Conservation (phyloP, 64 coral and sea anemone species). For the Montipora efflorescens region DNA sequence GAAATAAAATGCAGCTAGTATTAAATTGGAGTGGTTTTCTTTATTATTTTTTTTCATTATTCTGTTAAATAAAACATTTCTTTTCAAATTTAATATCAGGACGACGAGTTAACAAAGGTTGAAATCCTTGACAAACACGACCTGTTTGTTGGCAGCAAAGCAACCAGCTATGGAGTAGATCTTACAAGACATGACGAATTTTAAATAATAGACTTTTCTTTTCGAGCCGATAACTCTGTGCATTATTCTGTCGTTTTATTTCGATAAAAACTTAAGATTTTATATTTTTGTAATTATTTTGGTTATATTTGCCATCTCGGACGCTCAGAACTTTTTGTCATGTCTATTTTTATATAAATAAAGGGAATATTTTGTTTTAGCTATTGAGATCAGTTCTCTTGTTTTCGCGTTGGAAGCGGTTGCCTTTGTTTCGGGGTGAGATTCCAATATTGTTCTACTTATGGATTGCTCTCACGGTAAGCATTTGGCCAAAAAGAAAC, state of each 20-base stretch:
- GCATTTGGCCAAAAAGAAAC: too few relatives aligned
- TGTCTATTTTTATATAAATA: not conserved
- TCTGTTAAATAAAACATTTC: not conserved
- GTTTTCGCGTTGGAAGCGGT: too few relatives aligned
- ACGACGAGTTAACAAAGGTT: slow-evolving; percentile 59
- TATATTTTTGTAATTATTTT: not conserved
- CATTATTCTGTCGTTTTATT: not conserved
- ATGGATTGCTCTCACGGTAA: too few relatives aligned
- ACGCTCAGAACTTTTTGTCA: not conserved
- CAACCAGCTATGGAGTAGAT: slow-evolving; percentile 69
- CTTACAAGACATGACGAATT: slow-evolving; percentile 81
- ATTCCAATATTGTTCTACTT: too few relatives aligned
- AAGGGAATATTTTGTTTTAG: not conserved
- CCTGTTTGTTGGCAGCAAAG: slow-evolving; percentile 73
- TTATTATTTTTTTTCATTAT: not conserved
- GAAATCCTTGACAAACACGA: slow-evolving; percentile 67
- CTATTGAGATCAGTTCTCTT: not conserved
- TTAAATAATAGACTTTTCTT: not conserved
- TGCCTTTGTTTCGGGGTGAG: too few relatives aligned
- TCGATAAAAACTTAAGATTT: not conserved
- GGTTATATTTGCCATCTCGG: not conserved
- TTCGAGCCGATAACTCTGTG: not conserved
- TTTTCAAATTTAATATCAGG: slow-evolving; percentile 2
- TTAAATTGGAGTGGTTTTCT: too few relatives aligned
- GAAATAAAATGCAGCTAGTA: too few relatives aligned